Conservation (phyloP, 2,113 vertebrate species). For the Crotophaga sulcirostris region DNA sequence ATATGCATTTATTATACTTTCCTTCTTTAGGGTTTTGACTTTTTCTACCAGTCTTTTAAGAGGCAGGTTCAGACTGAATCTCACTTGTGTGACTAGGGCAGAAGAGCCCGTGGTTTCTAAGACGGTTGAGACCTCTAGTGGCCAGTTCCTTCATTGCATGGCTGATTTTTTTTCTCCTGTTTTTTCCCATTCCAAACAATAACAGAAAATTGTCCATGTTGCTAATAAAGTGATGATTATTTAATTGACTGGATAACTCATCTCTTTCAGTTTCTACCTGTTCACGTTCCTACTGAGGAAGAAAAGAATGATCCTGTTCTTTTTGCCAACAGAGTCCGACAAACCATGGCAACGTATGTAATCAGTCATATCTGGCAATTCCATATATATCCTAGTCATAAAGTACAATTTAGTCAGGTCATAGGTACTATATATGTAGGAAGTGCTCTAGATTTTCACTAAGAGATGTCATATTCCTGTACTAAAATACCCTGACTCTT, state of each 20-base stretch:
- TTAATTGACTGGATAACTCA: not conserved
- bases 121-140: conserved; percentile 72
- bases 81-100: not conserved
- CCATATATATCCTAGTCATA: not conserved
- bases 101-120: not conserved
- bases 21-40: not conserved
- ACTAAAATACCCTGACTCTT: not conserved
- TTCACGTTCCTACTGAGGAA: conserved; percentile 85
- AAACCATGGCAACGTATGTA: conserved; percentile 88
- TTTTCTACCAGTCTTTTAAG: not conserved
- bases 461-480: not conserved
- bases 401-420: not conserved
- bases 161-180: not conserved
- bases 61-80: not conserved
- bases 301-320: conserved; percentile 85
- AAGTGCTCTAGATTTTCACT: not conserved
- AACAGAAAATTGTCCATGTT: not conserved
- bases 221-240: not conserved
- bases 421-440: not conserved
- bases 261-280: conserved; percentile 88
- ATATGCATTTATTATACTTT: not conserved
- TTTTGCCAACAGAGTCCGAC: conserved; percentile 86
- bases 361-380: not conserved
- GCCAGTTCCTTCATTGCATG: not conserved
- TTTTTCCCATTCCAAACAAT: not conserved